phyloP scores from a whole-genome alignment of 2,797 vertebrate species.

The Pyrocephalus nanus region DNA sequence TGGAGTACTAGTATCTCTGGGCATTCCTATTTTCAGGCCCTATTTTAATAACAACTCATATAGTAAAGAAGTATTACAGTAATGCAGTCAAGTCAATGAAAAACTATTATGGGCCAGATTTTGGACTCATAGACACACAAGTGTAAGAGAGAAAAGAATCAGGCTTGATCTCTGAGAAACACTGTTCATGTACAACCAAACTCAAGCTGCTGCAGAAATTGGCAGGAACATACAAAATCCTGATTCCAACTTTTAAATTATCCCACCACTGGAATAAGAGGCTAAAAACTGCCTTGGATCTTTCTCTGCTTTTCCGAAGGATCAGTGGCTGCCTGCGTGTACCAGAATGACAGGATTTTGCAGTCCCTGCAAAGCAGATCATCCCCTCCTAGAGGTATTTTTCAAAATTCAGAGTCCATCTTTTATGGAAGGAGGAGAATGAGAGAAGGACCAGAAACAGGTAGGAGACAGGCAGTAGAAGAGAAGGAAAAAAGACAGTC shows the following conservation, averaged over 20 bases:
- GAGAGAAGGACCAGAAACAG: constrained; percentile 56
- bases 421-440: constrained; percentile 28
- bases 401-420: constrained; percentile 42
- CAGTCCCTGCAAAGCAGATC: background rate
- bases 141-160: constrained; percentile 49
- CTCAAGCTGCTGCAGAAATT: background rate
- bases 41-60: constrained; percentile 31
- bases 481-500: constrained; percentile 31
- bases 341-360: constrained; percentile 13
- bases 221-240: constrained; percentile 32
- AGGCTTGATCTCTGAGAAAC: constrained; percentile 53
- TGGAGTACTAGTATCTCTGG: background rate
- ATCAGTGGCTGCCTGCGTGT: background rate
- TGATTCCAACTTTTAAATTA: background rate
- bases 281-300: constrained; percentile 2
- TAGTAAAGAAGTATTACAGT: constrained; percentile 28
- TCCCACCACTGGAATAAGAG: background rate
- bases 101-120: background rate
- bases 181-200: background rate
- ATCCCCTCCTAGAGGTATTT: background rate
- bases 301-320: background rate
- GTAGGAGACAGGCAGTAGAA: constrained; percentile 37
- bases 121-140: constrained; percentile 43
- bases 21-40: constrained; percentile 2
- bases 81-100: background rate